phyloP scores from a whole-genome alignment of 2,888 invertebrate genomes.

The Drosophila neotestacea region DNA sequence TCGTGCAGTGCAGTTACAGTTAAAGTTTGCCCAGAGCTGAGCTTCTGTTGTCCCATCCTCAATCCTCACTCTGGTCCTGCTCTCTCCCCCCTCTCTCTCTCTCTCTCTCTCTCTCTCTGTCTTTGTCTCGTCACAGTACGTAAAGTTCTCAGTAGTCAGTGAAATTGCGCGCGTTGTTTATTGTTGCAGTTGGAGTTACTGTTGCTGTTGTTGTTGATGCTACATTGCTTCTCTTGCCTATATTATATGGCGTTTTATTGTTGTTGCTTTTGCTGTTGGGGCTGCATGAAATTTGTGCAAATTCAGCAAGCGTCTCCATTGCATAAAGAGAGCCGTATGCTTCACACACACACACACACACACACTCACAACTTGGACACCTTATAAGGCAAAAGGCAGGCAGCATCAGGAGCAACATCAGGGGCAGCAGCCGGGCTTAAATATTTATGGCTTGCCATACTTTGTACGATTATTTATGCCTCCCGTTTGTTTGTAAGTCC shows the following conservation, averaged over 20 bases:
- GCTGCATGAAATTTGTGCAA: constrained; percentile 68
- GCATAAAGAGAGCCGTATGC: constrained; percentile 35
- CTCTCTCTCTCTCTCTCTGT: neutral
- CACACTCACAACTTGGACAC: constrained; percentile 28
- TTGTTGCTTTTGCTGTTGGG: constrained; percentile 36
- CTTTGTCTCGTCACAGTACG: constrained; percentile 71
- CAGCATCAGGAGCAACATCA: constrained; percentile 10
- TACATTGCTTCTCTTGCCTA: constrained; percentile 53
- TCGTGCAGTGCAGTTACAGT: constrained; percentile 44
- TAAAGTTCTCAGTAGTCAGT: constrained; percentile 80
- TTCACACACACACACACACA: constrained; percentile 14
- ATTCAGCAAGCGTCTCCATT: constrained; percentile 23
- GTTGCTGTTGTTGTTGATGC: constrained; percentile 23
- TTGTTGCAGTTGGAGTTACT: constrained; percentile 55
- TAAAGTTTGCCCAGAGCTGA: constrained; percentile 19
- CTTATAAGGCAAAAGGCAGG: constrained; percentile 27
- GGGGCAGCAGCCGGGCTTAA: constrained; percentile 44
- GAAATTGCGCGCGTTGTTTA: constrained; percentile 76
- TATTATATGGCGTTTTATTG: constrained; percentile 67
- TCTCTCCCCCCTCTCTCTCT: neutral
- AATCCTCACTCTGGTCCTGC: constrained; percentile 1
- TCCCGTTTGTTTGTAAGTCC: constrained; percentile 60
- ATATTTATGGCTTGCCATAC: constrained; percentile 77
- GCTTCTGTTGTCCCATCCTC: neutral
- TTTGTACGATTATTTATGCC: constrained; percentile 79